These are phyloP conservation scores for Troides aeacus DNA, from an alignment of 2,888 invertebrate genomes.

Conservation along the genomic window DNA sequence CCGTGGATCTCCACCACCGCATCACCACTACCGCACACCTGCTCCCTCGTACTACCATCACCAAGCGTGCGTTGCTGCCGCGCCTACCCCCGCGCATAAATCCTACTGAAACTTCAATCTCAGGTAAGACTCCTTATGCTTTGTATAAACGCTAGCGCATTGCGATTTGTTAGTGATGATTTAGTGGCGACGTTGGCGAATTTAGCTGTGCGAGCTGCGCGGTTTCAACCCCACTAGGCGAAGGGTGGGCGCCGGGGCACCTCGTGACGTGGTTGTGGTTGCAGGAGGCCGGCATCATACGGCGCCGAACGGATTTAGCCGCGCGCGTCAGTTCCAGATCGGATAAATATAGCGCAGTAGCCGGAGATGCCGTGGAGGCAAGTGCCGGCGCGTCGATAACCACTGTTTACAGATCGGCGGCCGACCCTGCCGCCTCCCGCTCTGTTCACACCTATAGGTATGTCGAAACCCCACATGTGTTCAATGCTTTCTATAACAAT, in stretches of 20 bases:
- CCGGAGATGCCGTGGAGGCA: constrained; percentile 71
- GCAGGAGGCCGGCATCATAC: constrained; percentile 73
- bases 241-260: constrained; percentile 53
- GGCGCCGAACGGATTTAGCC: constrained; percentile 77
- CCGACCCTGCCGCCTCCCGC: constrained; percentile 75
- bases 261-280: constrained; percentile 76
- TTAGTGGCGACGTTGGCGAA: constrained; percentile 57
- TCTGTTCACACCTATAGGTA: constrained; percentile 70
- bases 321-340: constrained; percentile 71
- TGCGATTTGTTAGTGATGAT: constrained; percentile 49
- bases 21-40: constrained; percentile 73
- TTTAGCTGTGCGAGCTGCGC: constrained; percentile 50
- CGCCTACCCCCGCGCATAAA: constrained; percentile 71
- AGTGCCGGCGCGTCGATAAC: constrained; percentile 76
- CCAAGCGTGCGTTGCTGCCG: constrained; percentile 81
- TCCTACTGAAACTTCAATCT: constrained; percentile 70
- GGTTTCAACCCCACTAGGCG: constrained; percentile 49
- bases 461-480: constrained; percentile 60
- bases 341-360: constrained; percentile 76
- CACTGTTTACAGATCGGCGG: constrained; percentile 78
- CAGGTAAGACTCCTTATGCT: constrained; percentile 55
- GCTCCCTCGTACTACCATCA: constrained; percentile 78
- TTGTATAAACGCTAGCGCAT: constrained; percentile 43
- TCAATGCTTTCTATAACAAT: constrained; percentile 56
- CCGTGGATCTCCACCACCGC: constrained; percentile 68